These are phyloP conservation scores for Monodelphis domestica DNA, from an alignment of 2,797 vertebrate species.

Conservation along the genomic window DNA sequence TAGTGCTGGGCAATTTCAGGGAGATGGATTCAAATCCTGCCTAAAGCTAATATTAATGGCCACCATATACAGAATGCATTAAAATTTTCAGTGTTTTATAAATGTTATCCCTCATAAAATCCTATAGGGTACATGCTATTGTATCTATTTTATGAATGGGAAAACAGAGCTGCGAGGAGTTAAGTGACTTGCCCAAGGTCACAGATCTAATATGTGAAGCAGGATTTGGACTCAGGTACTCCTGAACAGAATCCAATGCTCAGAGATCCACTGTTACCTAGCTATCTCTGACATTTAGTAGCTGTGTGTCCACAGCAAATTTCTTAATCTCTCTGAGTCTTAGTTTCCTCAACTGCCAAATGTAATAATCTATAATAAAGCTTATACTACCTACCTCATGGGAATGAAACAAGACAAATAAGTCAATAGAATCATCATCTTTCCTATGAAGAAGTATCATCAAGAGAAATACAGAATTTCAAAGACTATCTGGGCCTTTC, in stretches of 20 bases:
- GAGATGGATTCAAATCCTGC: neutral
- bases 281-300: neutral
- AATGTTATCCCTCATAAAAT: neutral
- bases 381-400: neutral
- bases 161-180: neutral
- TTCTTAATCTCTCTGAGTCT: neutral
- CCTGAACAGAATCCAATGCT: neutral
- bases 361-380: neutral
- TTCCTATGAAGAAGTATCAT: too few relatives aligned
- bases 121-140: neutral
- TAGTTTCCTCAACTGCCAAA: too few relatives aligned
- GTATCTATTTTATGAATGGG: neutral
- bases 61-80: neutral
- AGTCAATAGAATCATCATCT: neutral
- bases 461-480: neutral
- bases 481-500: too few relatives aligned
- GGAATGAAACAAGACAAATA: neutral
- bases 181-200: neutral
- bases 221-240: neutral
- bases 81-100: neutral
- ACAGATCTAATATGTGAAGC: neutral
- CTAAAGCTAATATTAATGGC: neutral
- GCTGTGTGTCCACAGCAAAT: neutral
- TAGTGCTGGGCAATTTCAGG: neutral
- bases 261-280: neutral